Conservation (phyloP, 2,888 invertebrate species). For the Ganaspis brasiliensis region DNA sequence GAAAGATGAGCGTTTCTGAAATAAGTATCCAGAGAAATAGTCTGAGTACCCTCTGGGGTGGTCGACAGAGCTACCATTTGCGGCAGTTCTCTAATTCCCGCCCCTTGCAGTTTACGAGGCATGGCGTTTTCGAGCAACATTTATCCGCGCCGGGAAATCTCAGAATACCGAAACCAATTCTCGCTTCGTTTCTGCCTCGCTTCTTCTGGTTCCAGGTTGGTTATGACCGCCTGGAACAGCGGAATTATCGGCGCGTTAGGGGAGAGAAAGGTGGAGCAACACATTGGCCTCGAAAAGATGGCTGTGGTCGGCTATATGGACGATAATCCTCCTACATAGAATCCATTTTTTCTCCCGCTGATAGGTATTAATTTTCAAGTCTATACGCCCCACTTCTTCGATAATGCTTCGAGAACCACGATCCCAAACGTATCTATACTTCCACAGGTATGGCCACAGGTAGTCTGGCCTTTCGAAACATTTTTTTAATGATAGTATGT, state of each 20-base stretch:
- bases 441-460: slow-evolving; percentile 32
- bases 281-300: slow-evolving; percentile 62
- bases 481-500: slow-evolving; percentile 35
- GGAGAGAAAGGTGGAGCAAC: slow-evolving; percentile 65
- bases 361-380: slow-evolving; percentile 54
- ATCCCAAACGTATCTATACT: slow-evolving; percentile 12
- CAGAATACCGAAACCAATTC: slow-evolving; percentile 57
- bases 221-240: slow-evolving; percentile 60
- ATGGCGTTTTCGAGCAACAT: slow-evolving; percentile 54
- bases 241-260: slow-evolving; percentile 61
- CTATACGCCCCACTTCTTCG: slow-evolving; percentile 31
- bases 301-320: slow-evolving; percentile 52
- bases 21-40: slow-evolving; percentile 63
- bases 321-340: slow-evolving; percentile 45
- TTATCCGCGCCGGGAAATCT: slow-evolving; percentile 56
- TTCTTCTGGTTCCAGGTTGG: slow-evolving; percentile 35
- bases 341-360: slow-evolving; percentile 48
- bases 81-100: slow-evolving; percentile 69
- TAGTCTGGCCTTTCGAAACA: slow-evolving; percentile 34
- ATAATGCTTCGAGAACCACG: slow-evolving; percentile 23
- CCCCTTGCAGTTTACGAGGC: slow-evolving; percentile 22
- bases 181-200: slow-evolving; percentile 30
- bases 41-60: slow-evolving; percentile 59
- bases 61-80: slow-evolving; percentile 69
- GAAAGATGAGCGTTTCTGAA: slow-evolving; percentile 51